Percentiles rank a stretch among this genome's conserved stretches.
These are phyloP conservation scores for Eristalis intricaria DNA, from an alignment of 2,888 invertebrate genomes.

Conservation along the genomic window DNA sequence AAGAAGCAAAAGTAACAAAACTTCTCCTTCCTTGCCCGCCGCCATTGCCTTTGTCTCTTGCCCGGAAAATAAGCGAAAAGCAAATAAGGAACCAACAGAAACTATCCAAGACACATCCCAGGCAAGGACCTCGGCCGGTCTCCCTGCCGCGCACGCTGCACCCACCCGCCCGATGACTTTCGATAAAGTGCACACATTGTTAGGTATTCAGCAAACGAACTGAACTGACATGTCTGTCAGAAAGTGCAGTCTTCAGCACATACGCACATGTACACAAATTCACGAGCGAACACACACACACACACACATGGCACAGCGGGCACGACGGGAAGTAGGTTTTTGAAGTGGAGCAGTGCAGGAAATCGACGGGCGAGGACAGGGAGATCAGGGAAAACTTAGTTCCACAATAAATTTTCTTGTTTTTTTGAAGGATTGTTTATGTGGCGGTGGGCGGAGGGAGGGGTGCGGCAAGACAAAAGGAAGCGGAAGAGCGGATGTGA, in stretches of 20 bases:
- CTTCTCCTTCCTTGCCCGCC: not conserved
- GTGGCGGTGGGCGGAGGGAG: not conserved
- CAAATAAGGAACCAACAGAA: constrained; percentile 16
- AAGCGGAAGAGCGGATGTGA: not conserved
- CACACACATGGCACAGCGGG: no score
- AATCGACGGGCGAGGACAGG: not conserved
- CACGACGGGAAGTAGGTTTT: not conserved
- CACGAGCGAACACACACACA: not conserved
- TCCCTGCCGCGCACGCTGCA: not conserved
- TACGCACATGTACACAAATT: constrained; percentile 9
- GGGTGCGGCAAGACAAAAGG: not conserved
- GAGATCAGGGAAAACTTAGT: constrained; percentile 28
- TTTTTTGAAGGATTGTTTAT: constrained; percentile 6
- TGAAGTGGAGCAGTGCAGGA: not conserved
- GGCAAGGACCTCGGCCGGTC: not conserved
- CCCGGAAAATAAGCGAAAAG: not conserved
- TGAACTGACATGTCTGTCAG: constrained; percentile 56
- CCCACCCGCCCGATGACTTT: not conserved
- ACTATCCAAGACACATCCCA: constrained; percentile 9
- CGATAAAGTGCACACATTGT: constrained; percentile 41
- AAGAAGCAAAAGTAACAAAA: constrained; percentile 9
- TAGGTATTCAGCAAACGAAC: constrained; percentile 55
- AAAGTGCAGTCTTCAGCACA: constrained; percentile 21
- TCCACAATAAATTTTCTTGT: constrained; percentile 28
- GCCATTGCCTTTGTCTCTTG: not conserved